Percentiles rank a stretch among this genome's conserved stretches.
Evolutionary conservation across 2,113 vertebrate genomes (phyloP).

Genomic region (Xerus inauris): DNA sequence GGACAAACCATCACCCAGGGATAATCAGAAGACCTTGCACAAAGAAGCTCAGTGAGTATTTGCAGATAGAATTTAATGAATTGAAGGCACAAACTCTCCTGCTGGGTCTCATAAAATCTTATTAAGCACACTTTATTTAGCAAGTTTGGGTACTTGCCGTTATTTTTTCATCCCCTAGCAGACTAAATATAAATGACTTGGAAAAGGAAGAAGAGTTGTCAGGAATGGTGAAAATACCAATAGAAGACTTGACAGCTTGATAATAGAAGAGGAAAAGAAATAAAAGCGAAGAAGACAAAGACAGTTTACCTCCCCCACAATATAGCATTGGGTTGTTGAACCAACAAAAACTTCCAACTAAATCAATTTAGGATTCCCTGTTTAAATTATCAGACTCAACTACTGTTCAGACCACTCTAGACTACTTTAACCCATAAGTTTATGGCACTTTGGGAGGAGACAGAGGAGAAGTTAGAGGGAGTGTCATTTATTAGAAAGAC

Average conservation of each 20-base stretch:
- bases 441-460: background rate
- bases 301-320: background rate
- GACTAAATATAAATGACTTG: slow-evolving; percentile 15
- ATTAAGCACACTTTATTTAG: slow-evolving; percentile 38
- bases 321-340: background rate
- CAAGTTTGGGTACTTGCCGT: slow-evolving; percentile 27
- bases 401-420: background rate
- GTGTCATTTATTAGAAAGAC: background rate
- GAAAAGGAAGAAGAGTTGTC: slow-evolving; percentile 36
- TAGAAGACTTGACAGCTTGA: slow-evolving; percentile 44
- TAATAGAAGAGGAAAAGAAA: slow-evolving; percentile 23
- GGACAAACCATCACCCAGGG: background rate
- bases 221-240: slow-evolving; percentile 42
- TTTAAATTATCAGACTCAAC: background rate
- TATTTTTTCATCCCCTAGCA: background rate
- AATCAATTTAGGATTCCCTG: background rate
- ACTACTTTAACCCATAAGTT: background rate
- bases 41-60: slow-evolving; percentile 13
- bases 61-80: slow-evolving; percentile 30
- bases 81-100: background rate
- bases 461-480: background rate
- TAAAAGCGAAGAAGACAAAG: background rate
- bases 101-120: background rate
- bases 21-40: background rate
- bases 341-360: background rate